Base-by-base conservation (phyloP, 2,113 vertebrate genomes). In the Serilophus lunatus region DNA sequence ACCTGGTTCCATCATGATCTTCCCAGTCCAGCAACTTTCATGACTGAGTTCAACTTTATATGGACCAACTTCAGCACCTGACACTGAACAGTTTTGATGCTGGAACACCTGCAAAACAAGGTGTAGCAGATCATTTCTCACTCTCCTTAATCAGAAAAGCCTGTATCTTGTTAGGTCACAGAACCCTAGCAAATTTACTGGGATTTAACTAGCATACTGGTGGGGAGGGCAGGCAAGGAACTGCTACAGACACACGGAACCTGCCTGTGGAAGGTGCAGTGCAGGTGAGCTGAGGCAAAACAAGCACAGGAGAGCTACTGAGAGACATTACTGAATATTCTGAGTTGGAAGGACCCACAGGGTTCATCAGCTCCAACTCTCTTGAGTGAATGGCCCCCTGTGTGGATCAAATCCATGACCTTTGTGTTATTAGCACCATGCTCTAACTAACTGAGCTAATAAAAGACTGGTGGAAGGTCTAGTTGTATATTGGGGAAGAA, bases 11-110 rank as follows among this genome's bases (percentile, higher is more conserved):
- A 54, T 3, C 18, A 36, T 4, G 6, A 10, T 36, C 23, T 26
- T 77, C 40, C 12, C 49, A 29, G 2, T 0, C 0, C 19, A 77
- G 38, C n/a, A 86, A 12, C 42, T 44, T 33, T 18, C 0, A 1
- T 0, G 0, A 3, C 18, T 3, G 0, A 7, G 11, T 20, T 66
- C 64, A 87, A 18, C 44, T 60, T 69, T 29, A 17, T 7, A 29
- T 4, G 12, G 28, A 15, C 8, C 25, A 61, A 4, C 25, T 80
- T 45, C 47, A 75, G 23, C 18, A n/a, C 12, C 9, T 1, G 0
- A 23, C 17, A n/a, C 12, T 12, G 26, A 60, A 13, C 5, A 65
- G 9, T 33, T 40, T 17, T 44, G 18, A 18, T 28, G 25, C 29
- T 47, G 33, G 60, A 91, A 68, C 18, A 81, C 33, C 89, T 81